Evolutionary conservation across 1,140 invertebrate species (phyloP).

Genomic region (Bombus vancouverensis): DNA sequence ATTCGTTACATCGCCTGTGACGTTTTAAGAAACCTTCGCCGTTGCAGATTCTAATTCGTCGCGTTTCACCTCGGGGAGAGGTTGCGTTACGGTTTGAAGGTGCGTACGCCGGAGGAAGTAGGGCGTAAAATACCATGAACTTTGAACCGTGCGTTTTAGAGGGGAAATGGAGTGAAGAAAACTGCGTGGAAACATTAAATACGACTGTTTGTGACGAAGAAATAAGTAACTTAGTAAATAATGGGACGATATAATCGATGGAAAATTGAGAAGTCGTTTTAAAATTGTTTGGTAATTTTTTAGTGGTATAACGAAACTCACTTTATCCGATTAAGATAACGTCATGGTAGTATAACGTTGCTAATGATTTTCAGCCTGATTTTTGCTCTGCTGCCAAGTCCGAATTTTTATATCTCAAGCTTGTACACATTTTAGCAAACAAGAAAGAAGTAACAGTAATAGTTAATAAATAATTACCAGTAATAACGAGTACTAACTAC

Average conservation of each 20-base stretch:
- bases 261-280: neutral
- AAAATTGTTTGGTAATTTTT: neutral
- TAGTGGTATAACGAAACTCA: too few relatives aligned
- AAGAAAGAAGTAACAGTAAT: too few relatives aligned
- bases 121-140: conserved; percentile 67
- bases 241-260: neutral
- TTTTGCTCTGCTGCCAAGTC: too few relatives aligned
- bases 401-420: too few relatives aligned
- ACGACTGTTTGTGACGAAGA: neutral
- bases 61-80: conserved; percentile 59
- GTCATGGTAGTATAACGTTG: too few relatives aligned
- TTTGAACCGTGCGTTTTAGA: conserved; percentile 54
- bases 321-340: too few relatives aligned
- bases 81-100: conserved; percentile 63
- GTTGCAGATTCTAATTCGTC: conserved; percentile 61
- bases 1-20: conserved; percentile 55
- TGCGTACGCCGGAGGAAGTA: conserved; percentile 59
- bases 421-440: too few relatives aligned
- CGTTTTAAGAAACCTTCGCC: conserved; percentile 45
- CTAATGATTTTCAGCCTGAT: too few relatives aligned
- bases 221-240: too few relatives aligned
- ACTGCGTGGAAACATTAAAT: neutral
- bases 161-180: conserved; percentile 38
- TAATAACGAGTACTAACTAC: too few relatives aligned
- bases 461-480: too few relatives aligned